A percentile compares a stretch with the other conserved stretches of the same genome.
phyloP scores from a whole-genome alignment of 2,888 invertebrate species.

The Dermolepida albohirtum region DNA sequence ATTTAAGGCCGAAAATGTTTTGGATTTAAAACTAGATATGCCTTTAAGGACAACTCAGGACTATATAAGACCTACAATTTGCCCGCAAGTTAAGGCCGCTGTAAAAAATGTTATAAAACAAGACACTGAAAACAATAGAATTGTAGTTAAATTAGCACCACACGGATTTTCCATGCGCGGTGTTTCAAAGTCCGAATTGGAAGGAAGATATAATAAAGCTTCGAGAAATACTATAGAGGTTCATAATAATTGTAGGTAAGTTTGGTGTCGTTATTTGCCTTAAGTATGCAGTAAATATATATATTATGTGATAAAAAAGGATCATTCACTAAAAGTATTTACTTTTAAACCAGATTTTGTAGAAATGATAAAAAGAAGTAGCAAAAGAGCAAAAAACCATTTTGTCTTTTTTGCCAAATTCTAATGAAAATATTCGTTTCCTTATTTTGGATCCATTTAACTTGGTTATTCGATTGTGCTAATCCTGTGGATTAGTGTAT shows the following conservation, averaged over 20 bases:
- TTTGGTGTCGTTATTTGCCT: not conserved
- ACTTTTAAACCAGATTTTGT: too few relatives aligned
- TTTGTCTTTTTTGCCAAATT: too few relatives aligned
- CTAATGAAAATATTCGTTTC: too few relatives aligned
- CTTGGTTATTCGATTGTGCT: too few relatives aligned
- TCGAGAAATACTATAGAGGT: constrained; percentile 62
- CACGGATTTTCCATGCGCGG: constrained; percentile 59
- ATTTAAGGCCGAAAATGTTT: constrained; percentile 74
- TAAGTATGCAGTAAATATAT: too few relatives aligned
- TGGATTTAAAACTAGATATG: constrained; percentile 80
- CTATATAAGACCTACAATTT: constrained; percentile 77
- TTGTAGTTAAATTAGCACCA: constrained; percentile 60
- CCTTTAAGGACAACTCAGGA: constrained; percentile 81
- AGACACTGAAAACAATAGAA: constrained; percentile 61
- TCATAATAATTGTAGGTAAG: constrained; percentile 59
- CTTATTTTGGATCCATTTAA: too few relatives aligned
- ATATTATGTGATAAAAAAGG: too few relatives aligned
- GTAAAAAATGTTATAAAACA: constrained; percentile 70
- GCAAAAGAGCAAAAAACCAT: too few relatives aligned
- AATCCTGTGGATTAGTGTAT: too few relatives aligned
- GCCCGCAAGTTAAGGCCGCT: constrained; percentile 78
- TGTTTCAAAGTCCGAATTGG: constrained; percentile 62
- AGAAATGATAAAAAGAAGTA: too few relatives aligned
- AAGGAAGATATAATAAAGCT: constrained; percentile 63
- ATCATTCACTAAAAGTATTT: too few relatives aligned